Evolutionary conservation across 2,888 invertebrate genomes (phyloP), one percentile per base, ranked within the genome.

Genomic region (Oscheius sp.): DNA sequence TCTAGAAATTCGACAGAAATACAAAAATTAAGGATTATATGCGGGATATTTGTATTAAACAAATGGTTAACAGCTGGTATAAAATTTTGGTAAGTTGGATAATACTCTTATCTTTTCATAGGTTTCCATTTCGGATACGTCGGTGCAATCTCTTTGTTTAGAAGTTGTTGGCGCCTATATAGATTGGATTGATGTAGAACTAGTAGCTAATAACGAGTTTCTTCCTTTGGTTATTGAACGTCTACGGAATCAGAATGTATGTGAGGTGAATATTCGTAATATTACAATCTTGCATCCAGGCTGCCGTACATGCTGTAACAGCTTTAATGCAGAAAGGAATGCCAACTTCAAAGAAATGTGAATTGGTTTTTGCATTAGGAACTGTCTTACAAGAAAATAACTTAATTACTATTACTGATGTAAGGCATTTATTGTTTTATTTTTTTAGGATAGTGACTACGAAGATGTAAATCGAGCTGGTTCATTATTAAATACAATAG

Each of bases 151-250:
- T 68, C 84, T 87, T 57, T 89, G 89, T 71, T 84, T 90, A 63
- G 87, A 89, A 36, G 88, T 89, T 9, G 87, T 90, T 59, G 89
- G 89, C 1, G 87, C 87, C 24, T 90, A 88, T 80, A 87, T 90
- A 14, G 88, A 89, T 1, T 90, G 90, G 90, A 90, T 90, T 65
- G 90, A 90, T 80, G 88, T 90, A 61, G 87, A 86, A 50, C 86
- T 90, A 33, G 88, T 90, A 24, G 90, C 89, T 47, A 90, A 90
- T 78, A 88, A 89, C 61, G 86, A 87, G 32, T 89, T 90, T 74
- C 89, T 90, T 32, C 81, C 87, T 2, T 83, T 88, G 17, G 84
- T 90, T 30, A 86, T 90, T 5, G 54, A 67, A 0, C 63, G 75
- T 22, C 64, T 81, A 9, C 38, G 56, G 32, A 73, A 73, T 30